Percentiles rank a stretch among this genome's conserved stretches.
These are phyloP conservation scores for Porites lobata DNA, from an alignment of 92 coral and sea anemone genomes.

Conservation along the genomic window DNA sequence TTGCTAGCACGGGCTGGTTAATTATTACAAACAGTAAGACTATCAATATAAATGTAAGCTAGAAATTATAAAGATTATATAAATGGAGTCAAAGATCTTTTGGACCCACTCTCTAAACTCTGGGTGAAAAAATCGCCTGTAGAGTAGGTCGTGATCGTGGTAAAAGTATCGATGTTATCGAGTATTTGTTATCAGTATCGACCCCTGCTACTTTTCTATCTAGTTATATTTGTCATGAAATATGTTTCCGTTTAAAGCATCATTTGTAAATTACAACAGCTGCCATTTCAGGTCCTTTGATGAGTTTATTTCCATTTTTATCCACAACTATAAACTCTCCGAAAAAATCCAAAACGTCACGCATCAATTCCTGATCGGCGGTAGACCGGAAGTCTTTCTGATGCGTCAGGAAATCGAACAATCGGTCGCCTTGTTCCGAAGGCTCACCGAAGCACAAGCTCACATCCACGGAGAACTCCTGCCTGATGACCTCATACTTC, in stretches of 20 bases:
- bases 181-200: no score
- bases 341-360: conserved; percentile 42
- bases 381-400: conserved; percentile 64
- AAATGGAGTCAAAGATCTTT: no score
- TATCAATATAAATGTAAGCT: no score
- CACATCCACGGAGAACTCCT: conserved; percentile 44
- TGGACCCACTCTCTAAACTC: no score
- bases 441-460: conserved; percentile 45
- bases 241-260: neutral
- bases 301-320: conserved; percentile 8
- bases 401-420: conserved; percentile 64
- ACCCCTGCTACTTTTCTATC: no score
- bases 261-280: conserved; percentile 53
- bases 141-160: no score
- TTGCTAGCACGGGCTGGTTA: no score
- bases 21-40: no score
- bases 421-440: conserved; percentile 55
- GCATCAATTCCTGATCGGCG: conserved; percentile 49
- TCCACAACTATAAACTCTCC: conserved; percentile 31
- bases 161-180: no score
- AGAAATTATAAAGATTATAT: no score
- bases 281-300: conserved; percentile 66
- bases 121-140: no score
- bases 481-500: conserved; percentile 39
- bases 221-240: no score